Evolutionary conservation across 2,888 invertebrate species (phyloP).

Genomic region (Tipula confusa): DNA sequence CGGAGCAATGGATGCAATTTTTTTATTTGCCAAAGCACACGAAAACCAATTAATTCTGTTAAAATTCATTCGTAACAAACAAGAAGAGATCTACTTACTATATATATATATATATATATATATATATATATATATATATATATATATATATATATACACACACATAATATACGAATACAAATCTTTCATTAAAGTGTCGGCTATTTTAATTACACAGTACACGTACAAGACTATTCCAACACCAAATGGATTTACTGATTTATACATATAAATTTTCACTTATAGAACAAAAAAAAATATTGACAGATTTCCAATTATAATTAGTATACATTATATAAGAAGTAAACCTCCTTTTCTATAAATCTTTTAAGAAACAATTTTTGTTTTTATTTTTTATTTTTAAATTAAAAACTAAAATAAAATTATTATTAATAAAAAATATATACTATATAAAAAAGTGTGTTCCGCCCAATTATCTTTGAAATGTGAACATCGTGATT

Average conservation of each 20-base stretch:
- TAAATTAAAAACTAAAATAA: conserved; percentile 20
- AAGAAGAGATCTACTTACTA: not conserved
- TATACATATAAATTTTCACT: not conserved
- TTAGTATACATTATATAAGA: conserved; percentile 25
- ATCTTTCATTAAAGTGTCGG: conserved; percentile 21
- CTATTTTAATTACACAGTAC: not conserved
- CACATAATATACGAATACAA: too few species aligned
- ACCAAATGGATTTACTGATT: not conserved
- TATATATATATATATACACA: too few species aligned
- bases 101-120: too few species aligned
- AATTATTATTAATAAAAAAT: conserved; percentile 20
- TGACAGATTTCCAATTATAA: conserved; percentile 25
- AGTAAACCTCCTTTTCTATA: conserved; percentile 20
- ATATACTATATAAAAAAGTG: not conserved
- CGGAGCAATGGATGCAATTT: not conserved
- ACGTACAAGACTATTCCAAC: not conserved
- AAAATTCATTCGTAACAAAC: not conserved
- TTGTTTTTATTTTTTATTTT: not conserved
- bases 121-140: too few species aligned
- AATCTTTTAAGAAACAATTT: not conserved
- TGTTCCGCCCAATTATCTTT: conserved; percentile 25
- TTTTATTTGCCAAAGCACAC: not conserved
- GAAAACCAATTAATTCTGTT: conserved; percentile 3
- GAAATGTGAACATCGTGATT: conserved; percentile 20
- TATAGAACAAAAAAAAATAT: conserved; percentile 15